Evolutionary conservation across 2,113 vertebrate genomes (phyloP), one percentile per base, ranked within the genome.

Genomic region (Oxyura jamaicensis): DNA sequence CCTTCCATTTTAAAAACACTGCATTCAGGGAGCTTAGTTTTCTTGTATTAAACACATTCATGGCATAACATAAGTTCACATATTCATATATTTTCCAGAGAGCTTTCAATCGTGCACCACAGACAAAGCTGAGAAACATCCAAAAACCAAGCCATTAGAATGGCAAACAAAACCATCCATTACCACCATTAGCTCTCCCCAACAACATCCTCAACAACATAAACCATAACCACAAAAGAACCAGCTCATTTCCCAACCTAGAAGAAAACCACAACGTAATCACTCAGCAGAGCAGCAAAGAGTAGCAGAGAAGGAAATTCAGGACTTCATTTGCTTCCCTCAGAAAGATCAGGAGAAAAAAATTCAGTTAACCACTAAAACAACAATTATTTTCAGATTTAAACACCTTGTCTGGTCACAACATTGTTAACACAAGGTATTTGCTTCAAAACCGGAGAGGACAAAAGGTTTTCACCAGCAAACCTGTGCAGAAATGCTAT

Each of bases 381-480:
- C 62, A 53, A 41, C 62, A 26, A 31, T 60, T 90, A 31, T 81
- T 90, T 87, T 73, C 2, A 11, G 65, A 73, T 55, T 46, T 90
- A 78, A 93, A 71, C 42, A 63, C 83, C 44, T 68, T 83, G 86
- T 22, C 63, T 96, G 62, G 48, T 80, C 86, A 60, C 71, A 50
- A 83, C 23, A 66, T 20, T 60, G n/a, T 94, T 87, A 92, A 90
- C n/a, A 56, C 10, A 81, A 62, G n/a, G 55, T 41, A 81, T 56
- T 65, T 80, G 31, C 55, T 81, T 94, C 52, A 82, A 88, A 93
- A 76, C 71, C 39, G 18, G 56, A 73, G 81, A 96, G 82, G 55
- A 93, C 26, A 96, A 55, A 80, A 88, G 48, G 62, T 84, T 88
- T 95, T 86, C 71, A 81, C 68, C 69, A 92, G 75, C 76, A 96